Conservation (phyloP, 2,888 invertebrate species). For the Heteropelma amictum region DNA sequence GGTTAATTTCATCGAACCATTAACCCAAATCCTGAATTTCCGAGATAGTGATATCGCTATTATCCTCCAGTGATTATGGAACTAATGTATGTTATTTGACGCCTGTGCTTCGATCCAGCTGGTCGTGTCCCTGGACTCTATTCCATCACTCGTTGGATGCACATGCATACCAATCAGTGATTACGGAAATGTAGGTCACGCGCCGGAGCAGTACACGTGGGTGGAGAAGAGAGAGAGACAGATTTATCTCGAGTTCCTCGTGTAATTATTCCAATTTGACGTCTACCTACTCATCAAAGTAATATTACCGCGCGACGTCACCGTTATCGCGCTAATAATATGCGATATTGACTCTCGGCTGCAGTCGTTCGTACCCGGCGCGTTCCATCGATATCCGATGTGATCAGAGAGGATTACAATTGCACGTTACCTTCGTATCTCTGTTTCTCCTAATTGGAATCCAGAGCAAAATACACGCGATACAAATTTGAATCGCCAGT, state of each 20-base stretch:
- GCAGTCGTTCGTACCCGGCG: conserved; percentile 5
- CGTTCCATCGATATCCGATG: conserved; percentile 16
- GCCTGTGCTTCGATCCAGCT: conserved; percentile 28
- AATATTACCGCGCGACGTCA: conserved; percentile 41
- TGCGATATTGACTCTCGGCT: conserved; percentile 9
- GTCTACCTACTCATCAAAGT: conserved; percentile 47
- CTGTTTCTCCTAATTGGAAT: conserved; percentile 32
- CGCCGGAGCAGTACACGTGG: not conserved
- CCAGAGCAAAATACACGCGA: conserved; percentile 1
- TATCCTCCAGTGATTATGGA: conserved; percentile 32
- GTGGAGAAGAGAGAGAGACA: conserved; percentile 5
- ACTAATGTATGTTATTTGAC: conserved; percentile 48
- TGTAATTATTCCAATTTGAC: conserved; percentile 52
- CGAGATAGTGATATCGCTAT: conserved; percentile 48
- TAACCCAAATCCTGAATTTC: conserved; percentile 45
- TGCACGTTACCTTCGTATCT: conserved; percentile 3
- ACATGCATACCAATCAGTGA: conserved; percentile 21
- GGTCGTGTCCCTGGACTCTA: conserved; percentile 40
- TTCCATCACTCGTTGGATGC: conserved; percentile 11
- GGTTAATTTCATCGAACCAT: conserved; percentile 43
- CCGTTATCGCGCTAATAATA: conserved; percentile 42
- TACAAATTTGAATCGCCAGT: too few species aligned
- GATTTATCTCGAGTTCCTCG: conserved; percentile 22
- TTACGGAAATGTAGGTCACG: conserved; percentile 25
- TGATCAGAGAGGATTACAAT: conserved; percentile 29